Evolutionary conservation across 1,140 invertebrate species (phyloP), one percentile per base, ranked within the genome.

Genomic region (Philaenus spumarius): DNA sequence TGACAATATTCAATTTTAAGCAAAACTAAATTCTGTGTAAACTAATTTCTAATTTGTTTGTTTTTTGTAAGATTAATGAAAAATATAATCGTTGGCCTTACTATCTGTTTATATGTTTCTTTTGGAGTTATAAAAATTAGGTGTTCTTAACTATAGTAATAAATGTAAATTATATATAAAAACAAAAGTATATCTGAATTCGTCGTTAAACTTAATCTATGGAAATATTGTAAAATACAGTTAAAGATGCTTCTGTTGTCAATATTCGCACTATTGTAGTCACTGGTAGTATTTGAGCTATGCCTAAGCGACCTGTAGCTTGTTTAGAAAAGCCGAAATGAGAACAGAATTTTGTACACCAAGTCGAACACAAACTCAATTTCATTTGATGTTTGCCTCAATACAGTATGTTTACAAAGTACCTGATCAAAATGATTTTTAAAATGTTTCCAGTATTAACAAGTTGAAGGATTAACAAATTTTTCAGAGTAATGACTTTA

Each of bases 31-130:
- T 57, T 48, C 55, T 53, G 46, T 57, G 55, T 48, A 37, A 48
- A 57, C 46, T 57, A 45, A 45, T 48, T 43, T 57, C 23, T 57
- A 45, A 45, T 30, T 57, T 35, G 19, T 34, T 48, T 48, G 43
- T 43, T 57, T 57, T 26, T 57, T 35, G 46, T 57, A 37, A 57
- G 35, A 46, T 57, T 23, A 46, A 57, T 57, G 55, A 57, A 57
- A 30, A 57, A 57, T 53, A 53, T 57, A 48, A 57, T 46, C 55
- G 46, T 57, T 57, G 55, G 51, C 45, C 43, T 61, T 52, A 61
- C 50, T 53, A 53, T 53, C 50, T 53, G 50, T 53, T 53, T 53
- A 53, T 20, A 53, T 53, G 50, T 53, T 53, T 53, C 50, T 53
- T 53, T 53, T 53, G 23, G 48, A 53, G 50, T 37, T 37, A 37